These are phyloP conservation scores for Polymixis lichenea DNA, from an alignment of 2,888 invertebrate species.

Conservation along the genomic window DNA sequence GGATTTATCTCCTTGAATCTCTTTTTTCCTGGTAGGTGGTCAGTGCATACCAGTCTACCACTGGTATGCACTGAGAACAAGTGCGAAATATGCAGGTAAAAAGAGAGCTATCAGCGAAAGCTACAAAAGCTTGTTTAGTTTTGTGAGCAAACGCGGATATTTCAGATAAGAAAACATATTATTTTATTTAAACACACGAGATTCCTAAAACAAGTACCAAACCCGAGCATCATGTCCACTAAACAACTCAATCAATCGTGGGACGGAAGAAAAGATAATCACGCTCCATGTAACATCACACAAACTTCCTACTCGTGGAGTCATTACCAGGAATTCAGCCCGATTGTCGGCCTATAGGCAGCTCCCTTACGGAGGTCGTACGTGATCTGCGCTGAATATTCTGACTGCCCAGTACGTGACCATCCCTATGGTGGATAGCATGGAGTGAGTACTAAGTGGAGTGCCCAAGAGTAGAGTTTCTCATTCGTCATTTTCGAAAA, in stretches of 20 bases:
- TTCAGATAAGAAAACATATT: background rate
- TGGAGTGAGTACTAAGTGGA: slow-evolving; percentile 21
- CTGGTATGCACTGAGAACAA: background rate
- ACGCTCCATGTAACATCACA: slow-evolving; percentile 45
- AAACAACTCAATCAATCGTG: slow-evolving; percentile 26
- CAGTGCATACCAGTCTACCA: no score
- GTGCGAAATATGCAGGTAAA: background rate
- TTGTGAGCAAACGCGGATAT: background rate
- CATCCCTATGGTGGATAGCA: slow-evolving; percentile 23
- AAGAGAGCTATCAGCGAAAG: background rate
- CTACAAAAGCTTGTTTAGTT: background rate
- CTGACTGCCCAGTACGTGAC: slow-evolving; percentile 60
- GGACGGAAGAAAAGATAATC: slow-evolving; percentile 53
- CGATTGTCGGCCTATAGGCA: slow-evolving; percentile 53
- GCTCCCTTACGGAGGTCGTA: slow-evolving; percentile 51
- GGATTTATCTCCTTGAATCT: background rate
- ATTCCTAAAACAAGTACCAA: background rate
- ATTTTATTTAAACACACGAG: background rate
- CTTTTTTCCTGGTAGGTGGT: background rate
- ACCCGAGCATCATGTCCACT: slow-evolving; percentile 3
- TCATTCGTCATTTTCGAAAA: background rate
- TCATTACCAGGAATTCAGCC: slow-evolving; percentile 60
- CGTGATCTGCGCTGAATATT: slow-evolving; percentile 60
- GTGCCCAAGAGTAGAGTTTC: background rate
- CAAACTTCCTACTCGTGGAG: slow-evolving; percentile 56